Conservation (phyloP, 30 jellyfish, hydroid and myxozoan genomes). For the Haliclystus octoradiatus region DNA sequence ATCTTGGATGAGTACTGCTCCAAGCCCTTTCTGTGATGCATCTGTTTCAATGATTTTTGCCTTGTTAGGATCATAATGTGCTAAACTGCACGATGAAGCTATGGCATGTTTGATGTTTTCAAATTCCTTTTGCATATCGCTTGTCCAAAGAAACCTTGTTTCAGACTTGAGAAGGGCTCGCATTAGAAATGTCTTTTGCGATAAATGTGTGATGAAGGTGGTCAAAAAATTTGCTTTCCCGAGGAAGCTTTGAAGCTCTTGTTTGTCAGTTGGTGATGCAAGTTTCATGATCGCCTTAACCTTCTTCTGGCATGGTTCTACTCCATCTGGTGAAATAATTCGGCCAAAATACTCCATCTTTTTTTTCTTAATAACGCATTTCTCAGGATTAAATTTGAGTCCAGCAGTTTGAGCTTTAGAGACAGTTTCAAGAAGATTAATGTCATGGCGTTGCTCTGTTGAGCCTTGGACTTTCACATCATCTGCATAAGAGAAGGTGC, state of each 20-base stretch:
- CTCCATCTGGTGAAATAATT: conserved; percentile 11
- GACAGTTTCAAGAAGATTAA: conserved; percentile 21
- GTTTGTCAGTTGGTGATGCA: background rate
- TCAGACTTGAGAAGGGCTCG: background rate
- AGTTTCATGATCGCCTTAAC: conserved; percentile 6
- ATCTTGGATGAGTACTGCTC: background rate
- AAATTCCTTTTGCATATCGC: background rate
- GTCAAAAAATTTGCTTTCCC: too few species aligned
- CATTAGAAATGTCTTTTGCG: too few species aligned
- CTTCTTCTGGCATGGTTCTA: conserved; percentile 23
- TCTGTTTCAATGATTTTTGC: conserved; percentile 1
- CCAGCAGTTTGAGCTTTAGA: conserved; percentile 21
- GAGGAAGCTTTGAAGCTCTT: too few species aligned
- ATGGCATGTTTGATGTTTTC: background rate
- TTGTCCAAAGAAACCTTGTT: background rate
- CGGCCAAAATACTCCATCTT: conserved; percentile 29
- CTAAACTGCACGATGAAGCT: background rate
- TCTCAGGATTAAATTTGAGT: conserved; percentile 21
- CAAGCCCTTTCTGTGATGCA: conserved; percentile 2
- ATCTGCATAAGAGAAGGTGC: conserved; percentile 31
- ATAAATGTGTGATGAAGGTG: too few species aligned
- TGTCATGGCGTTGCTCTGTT: conserved; percentile 17
- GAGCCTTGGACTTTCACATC: conserved; percentile 36
- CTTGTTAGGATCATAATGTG: background rate
- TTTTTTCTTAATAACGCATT: conserved; percentile 18